These are phyloP conservation scores for Urechis unicinctus DNA, from an alignment of 2,888 invertebrate genomes.

Conservation along the genomic window DNA sequence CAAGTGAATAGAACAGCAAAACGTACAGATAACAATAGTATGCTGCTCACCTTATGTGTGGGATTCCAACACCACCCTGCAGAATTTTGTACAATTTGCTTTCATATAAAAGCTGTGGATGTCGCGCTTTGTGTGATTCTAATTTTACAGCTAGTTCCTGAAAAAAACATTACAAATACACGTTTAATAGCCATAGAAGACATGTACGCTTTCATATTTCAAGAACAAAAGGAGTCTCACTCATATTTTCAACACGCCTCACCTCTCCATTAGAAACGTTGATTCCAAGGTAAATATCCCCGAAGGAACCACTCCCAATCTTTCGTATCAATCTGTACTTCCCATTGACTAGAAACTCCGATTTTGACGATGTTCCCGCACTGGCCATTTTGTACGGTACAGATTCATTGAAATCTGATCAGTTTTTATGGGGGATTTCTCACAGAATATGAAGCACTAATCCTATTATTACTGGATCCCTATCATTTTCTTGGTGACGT, in stretches of 20 bases:
- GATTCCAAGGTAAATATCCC: conserved; percentile 49
- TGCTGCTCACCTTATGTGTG: conserved; percentile 38
- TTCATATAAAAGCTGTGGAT: conserved; percentile 56
- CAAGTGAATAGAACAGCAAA: no score
- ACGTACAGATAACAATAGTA: no score
- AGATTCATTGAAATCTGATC: not conserved
- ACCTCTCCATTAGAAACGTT: conserved; percentile 48
- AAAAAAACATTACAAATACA: conserved; percentile 10
- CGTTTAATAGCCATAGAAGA: no score
- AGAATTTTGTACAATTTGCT: conserved; percentile 55
- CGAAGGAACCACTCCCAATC: conserved; percentile 50
- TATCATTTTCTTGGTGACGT: no score
- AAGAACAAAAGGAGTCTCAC: no score
- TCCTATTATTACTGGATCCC: not conserved
- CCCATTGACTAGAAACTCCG: conserved; percentile 46
- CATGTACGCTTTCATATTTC: no score
- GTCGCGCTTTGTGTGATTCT: conserved; percentile 54
- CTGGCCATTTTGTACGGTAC: not conserved
- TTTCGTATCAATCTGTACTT: conserved; percentile 48
- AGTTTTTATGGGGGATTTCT: not conserved
- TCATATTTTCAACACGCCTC: no score
- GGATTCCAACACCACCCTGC: conserved; percentile 52
- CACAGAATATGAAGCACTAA: not conserved
- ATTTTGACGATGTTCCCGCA: conserved; percentile 26
- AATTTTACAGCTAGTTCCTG: conserved; percentile 56